Evolutionary conservation across 2,888 invertebrate species (phyloP), one percentile per base, ranked within the genome.

Genomic region (Gari tellinella): DNA sequence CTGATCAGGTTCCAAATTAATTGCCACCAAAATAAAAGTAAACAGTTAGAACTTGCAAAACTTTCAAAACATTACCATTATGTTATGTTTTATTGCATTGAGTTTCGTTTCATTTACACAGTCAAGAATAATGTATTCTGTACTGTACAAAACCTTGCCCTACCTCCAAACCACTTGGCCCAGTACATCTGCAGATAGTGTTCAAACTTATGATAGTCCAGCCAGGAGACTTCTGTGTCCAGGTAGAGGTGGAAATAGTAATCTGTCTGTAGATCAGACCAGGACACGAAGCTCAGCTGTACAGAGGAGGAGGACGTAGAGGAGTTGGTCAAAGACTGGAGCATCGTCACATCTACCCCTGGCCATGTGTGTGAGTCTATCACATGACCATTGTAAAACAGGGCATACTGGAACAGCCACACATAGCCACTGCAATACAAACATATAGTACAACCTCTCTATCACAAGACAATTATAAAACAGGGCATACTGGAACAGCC

Each of bases 361-460:
- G 81, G 79, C 81, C 81, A 82, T 26, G 77, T 72, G 15, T 51
- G 51, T 7, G 80, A 66, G 52, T 80, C 77, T 23, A 83, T 61
- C 15, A 73, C 45, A 15, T 37, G 49, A 5, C 46, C 62, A 17
- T 68, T 26, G 51, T 57, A 60, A 40, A 57, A 56, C 4, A 74
- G 48, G 23, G 51, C 74, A 58, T 74, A 79, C 17, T 40, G 61
- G 31, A 68, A 55, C 49, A 52, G 65, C 79, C 79, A 79, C n/a
- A 79, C 37, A 61, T 64, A 65, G 4, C 74, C 74, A 53, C 79
- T 79, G 60, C 48, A 67, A 60, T 23, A 58, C 19, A 49, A 46
- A 52, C n/a, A n/a, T n/a, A n/a, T n/a, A n/a, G n/a, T n/a, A n/a
- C n/a, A n/a, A n/a, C n/a, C n/a, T n/a, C n/a, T 31, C 31, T 31